Conservation (phyloP, 1,140 invertebrate species). For the Listronotus bonariensis region DNA sequence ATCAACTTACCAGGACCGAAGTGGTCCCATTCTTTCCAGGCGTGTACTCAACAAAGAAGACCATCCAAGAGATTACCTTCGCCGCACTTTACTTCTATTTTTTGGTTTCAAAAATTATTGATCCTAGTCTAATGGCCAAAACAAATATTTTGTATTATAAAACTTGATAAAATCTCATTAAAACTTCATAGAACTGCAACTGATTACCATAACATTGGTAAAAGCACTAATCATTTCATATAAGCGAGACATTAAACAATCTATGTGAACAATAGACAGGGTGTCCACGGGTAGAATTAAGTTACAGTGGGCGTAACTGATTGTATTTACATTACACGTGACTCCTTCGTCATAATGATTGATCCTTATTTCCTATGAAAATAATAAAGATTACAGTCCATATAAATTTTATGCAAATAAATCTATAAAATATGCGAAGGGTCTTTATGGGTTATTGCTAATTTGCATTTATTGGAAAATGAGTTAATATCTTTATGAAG, state of each 20-base stretch:
- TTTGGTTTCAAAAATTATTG: too few relatives aligned
- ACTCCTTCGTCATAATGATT: conserved; percentile 31
- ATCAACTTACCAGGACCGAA: too few relatives aligned
- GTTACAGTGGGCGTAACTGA: conserved; percentile 35
- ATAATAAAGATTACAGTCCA: conserved; percentile 40
- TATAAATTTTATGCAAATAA: conserved; percentile 35
- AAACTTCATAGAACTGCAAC: too few relatives aligned
- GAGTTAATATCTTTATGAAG: conserved; percentile 37
- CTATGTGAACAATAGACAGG: conserved; percentile 19
- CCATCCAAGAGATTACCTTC: too few relatives aligned
- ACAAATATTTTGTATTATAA: too few relatives aligned
- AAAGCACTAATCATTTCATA: too few relatives aligned
- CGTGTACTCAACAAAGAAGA: too few relatives aligned
- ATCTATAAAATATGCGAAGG: conserved; percentile 34
- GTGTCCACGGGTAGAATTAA: conserved; percentile 21
- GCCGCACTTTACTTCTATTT: too few relatives aligned
- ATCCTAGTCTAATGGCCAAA: too few relatives aligned
- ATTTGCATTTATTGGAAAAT: conserved; percentile 44
- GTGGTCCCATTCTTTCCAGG: too few relatives aligned
- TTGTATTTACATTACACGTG: conserved; percentile 36
- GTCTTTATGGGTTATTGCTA: conserved; percentile 39
- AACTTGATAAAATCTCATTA: too few relatives aligned
- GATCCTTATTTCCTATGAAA: conserved; percentile 36
- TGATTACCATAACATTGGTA: too few relatives aligned
- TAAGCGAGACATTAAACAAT: background rate